Conservation (phyloP, 2,113 vertebrate species). For the Pteruthius melanotis region DNA sequence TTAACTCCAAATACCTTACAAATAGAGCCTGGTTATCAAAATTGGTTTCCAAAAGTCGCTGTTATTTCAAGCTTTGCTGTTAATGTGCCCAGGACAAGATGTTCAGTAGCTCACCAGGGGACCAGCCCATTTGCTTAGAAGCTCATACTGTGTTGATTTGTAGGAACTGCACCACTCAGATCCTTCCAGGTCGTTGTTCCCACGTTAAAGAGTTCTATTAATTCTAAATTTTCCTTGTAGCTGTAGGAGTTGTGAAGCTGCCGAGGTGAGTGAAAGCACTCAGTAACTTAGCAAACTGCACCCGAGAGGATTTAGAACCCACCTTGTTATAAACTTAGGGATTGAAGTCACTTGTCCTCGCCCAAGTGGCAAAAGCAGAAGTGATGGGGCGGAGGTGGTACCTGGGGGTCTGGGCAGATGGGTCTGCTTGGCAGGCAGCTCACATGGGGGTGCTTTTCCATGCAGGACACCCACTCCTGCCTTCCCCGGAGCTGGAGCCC, state of each 20-base stretch:
- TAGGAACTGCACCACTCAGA: background rate
- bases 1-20: background rate
- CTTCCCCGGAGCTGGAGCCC: rapidly evolving
- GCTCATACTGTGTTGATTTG: background rate
- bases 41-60: background rate
- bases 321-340: rapidly evolving
- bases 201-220: background rate
- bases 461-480: background rate
- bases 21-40: background rate
- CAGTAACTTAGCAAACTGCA: background rate
- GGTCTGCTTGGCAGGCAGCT: background rate
- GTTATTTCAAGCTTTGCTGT: background rate
- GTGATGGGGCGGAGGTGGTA: rapidly evolving
- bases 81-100: background rate
- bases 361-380: background rate
- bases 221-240: background rate
- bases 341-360: rapidly evolving
- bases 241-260: background rate
- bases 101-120: background rate
- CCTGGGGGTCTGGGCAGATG: background rate
- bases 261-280: rapidly evolving
- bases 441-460: background rate
- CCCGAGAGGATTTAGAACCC: background rate
- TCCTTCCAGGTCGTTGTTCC: background rate
- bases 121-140: background rate